phyloP scores from a whole-genome alignment of 2,888 invertebrate genomes.

The Hanleya hanleyi region DNA sequence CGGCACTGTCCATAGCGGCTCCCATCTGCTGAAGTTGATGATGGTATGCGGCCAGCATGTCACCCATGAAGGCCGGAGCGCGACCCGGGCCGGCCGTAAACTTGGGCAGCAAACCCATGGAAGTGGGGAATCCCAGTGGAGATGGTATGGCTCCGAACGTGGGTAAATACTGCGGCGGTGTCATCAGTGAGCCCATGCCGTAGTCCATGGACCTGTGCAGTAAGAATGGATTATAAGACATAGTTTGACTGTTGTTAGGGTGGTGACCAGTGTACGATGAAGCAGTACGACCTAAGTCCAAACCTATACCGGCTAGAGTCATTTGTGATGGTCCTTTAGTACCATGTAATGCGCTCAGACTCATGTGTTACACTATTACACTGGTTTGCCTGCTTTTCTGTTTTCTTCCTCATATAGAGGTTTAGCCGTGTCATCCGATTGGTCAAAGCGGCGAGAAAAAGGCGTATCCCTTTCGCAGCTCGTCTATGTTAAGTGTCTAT shows the following conservation, averaged over 20 bases:
- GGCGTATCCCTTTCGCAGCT: slow-evolving; percentile 3
- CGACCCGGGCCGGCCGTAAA: slow-evolving; percentile 28
- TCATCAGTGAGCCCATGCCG: slow-evolving; percentile 1
- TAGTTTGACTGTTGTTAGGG: neutral
- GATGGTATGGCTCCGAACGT: neutral
- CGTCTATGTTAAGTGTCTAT: neutral
- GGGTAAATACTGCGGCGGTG: neutral
- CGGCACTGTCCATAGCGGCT: slow-evolving; percentile 86
- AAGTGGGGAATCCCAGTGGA: neutral
- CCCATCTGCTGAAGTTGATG: slow-evolving; percentile 76
- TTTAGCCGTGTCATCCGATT: neutral
- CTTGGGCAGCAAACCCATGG: neutral
- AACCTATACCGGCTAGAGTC: neutral
- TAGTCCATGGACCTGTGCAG: slow-evolving; percentile 7
- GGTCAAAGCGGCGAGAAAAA: neutral
- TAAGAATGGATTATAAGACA: slow-evolving; percentile 1
- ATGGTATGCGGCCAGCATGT: slow-evolving; percentile 17
- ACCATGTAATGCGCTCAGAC: neutral
- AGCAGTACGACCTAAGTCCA: neutral
- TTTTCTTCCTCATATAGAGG: neutral
- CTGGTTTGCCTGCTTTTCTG: neutral
- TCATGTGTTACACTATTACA: neutral
- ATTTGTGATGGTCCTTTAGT: neutral
- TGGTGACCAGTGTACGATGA: neutral
- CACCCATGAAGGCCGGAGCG: slow-evolving; percentile 4